Percentiles rank a stretch among this genome's conserved stretches.
These are phyloP conservation scores for Tetragonula clypearis DNA, from an alignment of 1,140 invertebrate genomes.

Conservation along the genomic window DNA sequence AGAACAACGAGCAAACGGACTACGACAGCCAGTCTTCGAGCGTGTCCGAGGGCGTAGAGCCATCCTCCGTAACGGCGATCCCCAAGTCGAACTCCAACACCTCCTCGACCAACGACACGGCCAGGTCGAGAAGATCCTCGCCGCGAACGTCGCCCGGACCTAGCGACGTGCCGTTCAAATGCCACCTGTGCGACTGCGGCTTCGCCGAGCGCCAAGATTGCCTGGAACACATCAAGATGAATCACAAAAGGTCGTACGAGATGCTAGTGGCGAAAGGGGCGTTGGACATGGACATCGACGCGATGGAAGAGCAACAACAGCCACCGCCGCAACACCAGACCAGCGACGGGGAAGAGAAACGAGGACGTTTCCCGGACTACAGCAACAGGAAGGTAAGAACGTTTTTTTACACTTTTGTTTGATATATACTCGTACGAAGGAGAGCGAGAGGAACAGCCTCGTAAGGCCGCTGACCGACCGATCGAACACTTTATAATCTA, in stretches of 20 bases:
- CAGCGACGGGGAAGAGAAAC: slow-evolving; percentile 81
- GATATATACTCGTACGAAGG: fast-evolving
- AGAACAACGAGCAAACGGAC: slow-evolving; percentile 78
- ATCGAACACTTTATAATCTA: slow-evolving; percentile 15
- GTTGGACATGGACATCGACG: slow-evolving; percentile 84
- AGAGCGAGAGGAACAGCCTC: no score
- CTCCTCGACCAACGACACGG: slow-evolving; percentile 58
- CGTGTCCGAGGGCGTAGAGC: slow-evolving; percentile 72
- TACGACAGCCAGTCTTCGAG: slow-evolving; percentile 80
- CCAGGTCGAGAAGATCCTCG: slow-evolving; percentile 59
- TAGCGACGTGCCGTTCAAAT: slow-evolving; percentile 92
- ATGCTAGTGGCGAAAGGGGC: slow-evolving; percentile 91
- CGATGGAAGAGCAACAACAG: slow-evolving; percentile 78
- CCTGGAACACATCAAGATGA: slow-evolving; percentile 89
- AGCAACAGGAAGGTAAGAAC: slow-evolving; percentile 91
- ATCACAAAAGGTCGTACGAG: slow-evolving; percentile 88
- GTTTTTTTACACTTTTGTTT: not conserved
- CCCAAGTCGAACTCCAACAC: slow-evolving; percentile 33
- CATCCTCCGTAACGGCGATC: not conserved
- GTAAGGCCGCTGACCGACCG: no score
- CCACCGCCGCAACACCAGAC: slow-evolving; percentile 70
- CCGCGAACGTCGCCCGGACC: slow-evolving; percentile 66
- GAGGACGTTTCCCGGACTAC: slow-evolving; percentile 92
- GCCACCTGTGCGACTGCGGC: slow-evolving; percentile 94
- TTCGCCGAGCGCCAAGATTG: slow-evolving; percentile 90